These are phyloP conservation scores for Actinemys pallida DNA, from an alignment of 2,113 vertebrate species.

Conservation along the genomic window DNA sequence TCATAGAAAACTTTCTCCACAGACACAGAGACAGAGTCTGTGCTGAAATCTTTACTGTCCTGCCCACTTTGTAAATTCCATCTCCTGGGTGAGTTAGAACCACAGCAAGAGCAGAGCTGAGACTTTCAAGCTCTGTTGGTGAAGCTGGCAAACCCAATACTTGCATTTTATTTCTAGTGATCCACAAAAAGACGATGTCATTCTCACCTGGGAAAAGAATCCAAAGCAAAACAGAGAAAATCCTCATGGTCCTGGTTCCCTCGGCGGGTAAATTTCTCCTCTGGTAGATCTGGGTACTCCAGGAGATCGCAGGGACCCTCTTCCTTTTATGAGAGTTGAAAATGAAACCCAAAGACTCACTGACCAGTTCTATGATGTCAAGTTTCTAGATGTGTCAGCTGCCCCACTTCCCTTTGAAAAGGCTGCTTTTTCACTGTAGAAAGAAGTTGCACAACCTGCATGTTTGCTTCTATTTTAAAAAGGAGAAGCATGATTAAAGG, in stretches of 20 bases:
- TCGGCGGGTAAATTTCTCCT: rapidly evolving
- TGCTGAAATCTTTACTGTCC: background rate
- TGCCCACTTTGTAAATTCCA: background rate
- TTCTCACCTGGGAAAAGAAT: constrained; percentile 11
- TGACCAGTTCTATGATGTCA: background rate
- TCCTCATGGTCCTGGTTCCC: constrained; percentile 8
- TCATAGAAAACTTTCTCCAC: background rate
- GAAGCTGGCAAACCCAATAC: too few relatives aligned
- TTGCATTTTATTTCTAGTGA: background rate
- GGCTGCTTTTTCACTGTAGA: background rate
- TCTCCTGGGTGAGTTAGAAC: background rate
- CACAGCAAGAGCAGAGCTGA: background rate
- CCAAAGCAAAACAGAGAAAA: constrained; percentile 23
- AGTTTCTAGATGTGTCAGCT: background rate
- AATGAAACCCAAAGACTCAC: background rate
- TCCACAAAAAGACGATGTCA: background rate
- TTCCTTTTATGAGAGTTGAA: background rate
- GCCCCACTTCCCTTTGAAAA: background rate
- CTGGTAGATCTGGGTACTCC: background rate
- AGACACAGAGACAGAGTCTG: background rate
- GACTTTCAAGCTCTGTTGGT: too few relatives aligned
- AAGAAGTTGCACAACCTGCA: background rate
- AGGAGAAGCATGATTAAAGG: too few relatives aligned
- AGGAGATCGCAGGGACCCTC: too few relatives aligned
- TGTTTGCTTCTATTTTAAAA: background rate